A percentile compares a stretch with the other conserved stretches of the same genome.
Conservation (phyloP, 2,797 vertebrate genomes). For the Acipenser ruthenus region DNA sequence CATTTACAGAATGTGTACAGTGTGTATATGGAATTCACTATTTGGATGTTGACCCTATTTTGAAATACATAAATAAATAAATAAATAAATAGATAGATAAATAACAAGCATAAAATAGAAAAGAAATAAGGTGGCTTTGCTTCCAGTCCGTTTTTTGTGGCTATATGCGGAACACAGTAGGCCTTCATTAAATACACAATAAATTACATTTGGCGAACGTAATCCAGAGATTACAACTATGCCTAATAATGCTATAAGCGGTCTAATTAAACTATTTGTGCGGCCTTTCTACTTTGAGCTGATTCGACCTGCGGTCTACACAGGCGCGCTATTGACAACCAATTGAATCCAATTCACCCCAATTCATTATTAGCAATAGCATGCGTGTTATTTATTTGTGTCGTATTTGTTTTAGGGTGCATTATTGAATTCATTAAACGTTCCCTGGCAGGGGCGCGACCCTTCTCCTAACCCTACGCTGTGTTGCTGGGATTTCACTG, state of each 20-base stretch:
- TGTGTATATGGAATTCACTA: too few species aligned
- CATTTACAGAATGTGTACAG: too few species aligned
- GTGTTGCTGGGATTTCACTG: too few species aligned
- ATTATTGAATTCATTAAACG: too few species aligned
- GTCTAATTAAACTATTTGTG: slow-evolving; percentile 58
- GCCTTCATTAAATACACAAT: slow-evolving; percentile 58
- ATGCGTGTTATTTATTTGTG: background rate
- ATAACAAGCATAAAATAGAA: background rate
- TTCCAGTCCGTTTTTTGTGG: slow-evolving; percentile 43
- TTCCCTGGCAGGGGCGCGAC: too few species aligned
- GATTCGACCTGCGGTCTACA: slow-evolving; percentile 36
- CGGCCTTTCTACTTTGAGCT: slow-evolving; percentile 48
- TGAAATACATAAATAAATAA: background rate
- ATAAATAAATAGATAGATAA: background rate
- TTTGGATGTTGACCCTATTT: too few species aligned
- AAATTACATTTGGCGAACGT: slow-evolving; percentile 60
- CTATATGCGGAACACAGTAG: slow-evolving; percentile 43
- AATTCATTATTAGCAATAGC: slow-evolving; percentile 33
- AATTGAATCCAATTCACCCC: slow-evolving; percentile 29
- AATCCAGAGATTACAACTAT: slow-evolving; percentile 48
- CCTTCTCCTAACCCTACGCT: too few species aligned
- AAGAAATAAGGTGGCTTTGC: too few species aligned
- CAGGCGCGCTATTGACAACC: slow-evolving; percentile 37
- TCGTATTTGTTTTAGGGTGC: too few species aligned
- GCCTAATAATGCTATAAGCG: slow-evolving; percentile 43